Conservation (phyloP, 2,888 invertebrate genomes). For the Eudasyphora cyanicolor region DNA sequence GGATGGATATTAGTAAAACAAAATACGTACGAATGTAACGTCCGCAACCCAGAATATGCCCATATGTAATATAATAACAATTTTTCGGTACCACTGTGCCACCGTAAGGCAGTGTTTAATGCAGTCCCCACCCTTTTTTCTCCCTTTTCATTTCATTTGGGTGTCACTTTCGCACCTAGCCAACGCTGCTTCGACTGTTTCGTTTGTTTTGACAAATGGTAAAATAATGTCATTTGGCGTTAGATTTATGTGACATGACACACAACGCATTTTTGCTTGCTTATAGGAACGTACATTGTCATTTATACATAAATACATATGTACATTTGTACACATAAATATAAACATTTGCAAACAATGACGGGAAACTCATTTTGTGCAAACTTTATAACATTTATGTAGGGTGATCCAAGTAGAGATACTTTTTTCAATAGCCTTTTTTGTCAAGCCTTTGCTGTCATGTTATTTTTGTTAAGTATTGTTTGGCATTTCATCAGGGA, state of each 20-base stretch:
- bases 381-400: too few relatives aligned
- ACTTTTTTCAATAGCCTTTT: too few relatives aligned
- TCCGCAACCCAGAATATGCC: too few relatives aligned
- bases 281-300: neutral
- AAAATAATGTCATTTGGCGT: slow-evolving; percentile 64
- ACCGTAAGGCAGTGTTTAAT: neutral
- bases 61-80: too few relatives aligned
- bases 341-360: neutral
- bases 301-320: neutral
- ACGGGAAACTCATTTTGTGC: too few relatives aligned
- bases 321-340: too few relatives aligned
- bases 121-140: neutral
- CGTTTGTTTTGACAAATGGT: slow-evolving; percentile 50
- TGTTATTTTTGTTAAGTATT: too few relatives aligned
- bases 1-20: too few relatives aligned
- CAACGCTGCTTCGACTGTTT: neutral
- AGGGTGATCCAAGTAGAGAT: too few relatives aligned
- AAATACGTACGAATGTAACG: too few relatives aligned
- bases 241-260: slow-evolving; percentile 63
- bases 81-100: neutral
- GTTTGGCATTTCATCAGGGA: too few relatives aligned
- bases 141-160: neutral
- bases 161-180: slow-evolving; percentile 26
- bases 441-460: too few relatives aligned
- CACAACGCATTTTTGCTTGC: slow-evolving; percentile 14